These are phyloP conservation scores for Steinernema carpocapsae DNA, from an alignment of 2,888 invertebrate species.

Conservation along the genomic window DNA sequence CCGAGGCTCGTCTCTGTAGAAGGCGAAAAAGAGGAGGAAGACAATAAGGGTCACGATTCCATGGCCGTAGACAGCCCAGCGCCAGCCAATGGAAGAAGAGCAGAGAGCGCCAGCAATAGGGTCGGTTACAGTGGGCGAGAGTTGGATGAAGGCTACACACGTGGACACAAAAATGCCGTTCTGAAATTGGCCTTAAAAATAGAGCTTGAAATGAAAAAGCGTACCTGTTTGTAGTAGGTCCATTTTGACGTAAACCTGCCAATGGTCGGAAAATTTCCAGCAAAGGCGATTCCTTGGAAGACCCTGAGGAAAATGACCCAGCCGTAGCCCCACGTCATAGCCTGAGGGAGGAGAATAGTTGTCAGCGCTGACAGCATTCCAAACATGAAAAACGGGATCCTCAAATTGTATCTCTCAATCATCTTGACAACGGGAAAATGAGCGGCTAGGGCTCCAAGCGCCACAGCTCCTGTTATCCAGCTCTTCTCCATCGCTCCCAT, in stretches of 20 bases:
- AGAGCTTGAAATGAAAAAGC: neutral
- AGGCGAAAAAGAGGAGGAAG: neutral
- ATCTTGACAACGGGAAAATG: neutral
- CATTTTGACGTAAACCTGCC: neutral
- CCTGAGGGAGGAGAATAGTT: neutral
- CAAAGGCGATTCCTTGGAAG: neutral
- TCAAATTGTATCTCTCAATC: neutral
- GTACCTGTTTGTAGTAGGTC: constrained; percentile 10
- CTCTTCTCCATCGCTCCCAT: neutral
- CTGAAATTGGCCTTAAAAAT: neutral
- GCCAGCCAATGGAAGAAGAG: neutral
- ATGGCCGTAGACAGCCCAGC: constrained; percentile 8
- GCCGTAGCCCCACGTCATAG: neutral
- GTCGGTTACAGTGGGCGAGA: neutral
- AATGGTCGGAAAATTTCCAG: neutral
- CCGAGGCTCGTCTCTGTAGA: constrained; percentile 10
- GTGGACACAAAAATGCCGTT: constrained; percentile 3
- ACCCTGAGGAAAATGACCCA: constrained; percentile 1
- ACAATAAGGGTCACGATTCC: neutral
- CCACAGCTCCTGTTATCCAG: neutral
- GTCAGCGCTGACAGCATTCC: neutral
- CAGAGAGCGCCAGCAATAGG: constrained; percentile 2
- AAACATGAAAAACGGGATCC: neutral
- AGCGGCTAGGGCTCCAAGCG: constrained; percentile 6
- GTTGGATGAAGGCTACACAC: constrained; percentile 10